Conservation (phyloP, 2,797 vertebrate species). For the Neosilurus mollespiculum region DNA sequence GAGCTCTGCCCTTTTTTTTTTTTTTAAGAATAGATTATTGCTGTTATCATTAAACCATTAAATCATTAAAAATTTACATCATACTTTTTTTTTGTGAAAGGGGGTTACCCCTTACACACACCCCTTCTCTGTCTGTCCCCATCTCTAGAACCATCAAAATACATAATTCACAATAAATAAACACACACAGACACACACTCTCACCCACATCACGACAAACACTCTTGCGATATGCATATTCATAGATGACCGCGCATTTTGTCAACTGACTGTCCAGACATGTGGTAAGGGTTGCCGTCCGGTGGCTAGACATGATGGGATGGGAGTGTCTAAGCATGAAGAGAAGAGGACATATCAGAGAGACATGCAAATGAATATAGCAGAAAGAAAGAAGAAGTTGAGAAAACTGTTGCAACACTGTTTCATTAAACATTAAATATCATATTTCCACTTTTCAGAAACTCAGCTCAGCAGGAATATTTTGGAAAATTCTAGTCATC, state of each 20-base stretch:
- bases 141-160: neutral
- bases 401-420: neutral
- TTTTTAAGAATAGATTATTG: neutral
- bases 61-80: too few species aligned
- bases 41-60: neutral
- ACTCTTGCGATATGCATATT: slow-evolving; percentile 25
- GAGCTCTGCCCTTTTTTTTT: neutral
- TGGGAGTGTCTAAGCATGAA: slow-evolving; percentile 59
- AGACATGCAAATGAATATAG: neutral
- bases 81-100: neutral
- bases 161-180: neutral
- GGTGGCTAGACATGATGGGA: slow-evolving; percentile 66
- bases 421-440: neutral
- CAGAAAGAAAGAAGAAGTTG: slow-evolving; percentile 7
- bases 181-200: slow-evolving; percentile 30
- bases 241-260: slow-evolving; percentile 15
- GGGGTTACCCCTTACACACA: neutral
- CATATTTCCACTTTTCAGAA: slow-evolving; percentile 13
- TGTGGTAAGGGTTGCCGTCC: slow-evolving; percentile 70
- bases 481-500: slow-evolving; percentile 31
- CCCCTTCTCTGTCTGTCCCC: too few species aligned
- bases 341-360: neutral
- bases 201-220: neutral
- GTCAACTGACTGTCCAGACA: slow-evolving; percentile 75
- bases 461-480: slow-evolving; percentile 6